These are phyloP conservation scores for Aegithalos caudatus DNA, from an alignment of 2,113 vertebrate genomes.

Conservation along the genomic window DNA sequence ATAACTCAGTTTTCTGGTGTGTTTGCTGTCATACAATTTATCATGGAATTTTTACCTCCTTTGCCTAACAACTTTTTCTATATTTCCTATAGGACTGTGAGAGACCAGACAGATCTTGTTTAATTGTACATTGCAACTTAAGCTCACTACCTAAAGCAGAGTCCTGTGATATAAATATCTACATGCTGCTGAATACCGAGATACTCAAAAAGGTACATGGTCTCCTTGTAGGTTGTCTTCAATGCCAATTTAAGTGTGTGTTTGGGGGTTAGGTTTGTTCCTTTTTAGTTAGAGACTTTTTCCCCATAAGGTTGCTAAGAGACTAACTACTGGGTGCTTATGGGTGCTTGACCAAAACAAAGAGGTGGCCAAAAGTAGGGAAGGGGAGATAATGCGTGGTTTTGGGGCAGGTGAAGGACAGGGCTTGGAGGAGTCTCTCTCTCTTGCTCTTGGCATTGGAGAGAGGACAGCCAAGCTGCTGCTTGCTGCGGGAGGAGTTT, in stretches of 20 bases:
- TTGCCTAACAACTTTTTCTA: not conserved
- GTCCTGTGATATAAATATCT: constrained; percentile 83
- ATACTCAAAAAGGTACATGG: constrained; percentile 87
- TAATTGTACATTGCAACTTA: constrained; percentile 84
- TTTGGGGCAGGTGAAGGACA: no score
- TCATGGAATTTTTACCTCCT: not conserved
- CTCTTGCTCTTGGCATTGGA: no score
- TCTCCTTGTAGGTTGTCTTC: not conserved
- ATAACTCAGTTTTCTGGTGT: not conserved
- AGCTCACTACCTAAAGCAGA: constrained; percentile 88
- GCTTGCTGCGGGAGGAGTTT: no score
- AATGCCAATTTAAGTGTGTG: not conserved
- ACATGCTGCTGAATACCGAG: constrained; percentile 92
- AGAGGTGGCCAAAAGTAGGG: no score
- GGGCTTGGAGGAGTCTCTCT: no score
- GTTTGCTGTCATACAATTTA: not conserved
- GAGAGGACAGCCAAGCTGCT: no score
- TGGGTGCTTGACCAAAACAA: no score
- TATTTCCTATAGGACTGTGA: constrained; percentile 86
- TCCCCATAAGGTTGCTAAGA: no score
- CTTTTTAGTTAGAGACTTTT: no score
- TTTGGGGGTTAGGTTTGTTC: no score
- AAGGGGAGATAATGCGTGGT: no score
- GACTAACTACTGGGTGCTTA: no score
- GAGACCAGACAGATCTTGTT: constrained; percentile 84